Evolutionary conservation across 2,797 vertebrate species (phyloP).

Genomic region (Neosilurus mollespiculum): DNA sequence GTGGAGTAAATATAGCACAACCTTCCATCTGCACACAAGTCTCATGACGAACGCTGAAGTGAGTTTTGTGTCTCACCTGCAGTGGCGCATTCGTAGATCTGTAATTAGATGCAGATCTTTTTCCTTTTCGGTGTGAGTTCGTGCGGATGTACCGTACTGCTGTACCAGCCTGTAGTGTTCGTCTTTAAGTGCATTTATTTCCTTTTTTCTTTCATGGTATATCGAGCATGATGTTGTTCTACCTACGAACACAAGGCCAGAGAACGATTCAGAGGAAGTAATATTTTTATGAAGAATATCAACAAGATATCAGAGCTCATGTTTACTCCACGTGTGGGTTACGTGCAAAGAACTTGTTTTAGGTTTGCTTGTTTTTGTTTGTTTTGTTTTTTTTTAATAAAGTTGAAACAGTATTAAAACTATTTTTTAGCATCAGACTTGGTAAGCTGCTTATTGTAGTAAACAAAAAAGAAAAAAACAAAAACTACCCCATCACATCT

Average conservation of each 20-base stretch:
- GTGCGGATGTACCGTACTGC: background rate
- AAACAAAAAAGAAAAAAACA: too few species aligned
- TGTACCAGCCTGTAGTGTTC: background rate
- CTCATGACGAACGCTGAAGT: constrained; percentile 29
- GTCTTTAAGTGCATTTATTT: background rate
- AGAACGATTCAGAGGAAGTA: background rate
- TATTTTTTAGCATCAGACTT: background rate
- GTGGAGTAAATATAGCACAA: constrained; percentile 38
- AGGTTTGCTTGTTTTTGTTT: background rate
- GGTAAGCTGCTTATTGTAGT: background rate
- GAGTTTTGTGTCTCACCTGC: constrained; percentile 34
- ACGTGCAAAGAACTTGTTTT: background rate
- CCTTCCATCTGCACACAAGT: constrained; percentile 25
- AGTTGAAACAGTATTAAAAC: background rate
- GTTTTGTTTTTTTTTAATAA: background rate
- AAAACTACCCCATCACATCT: too few species aligned
- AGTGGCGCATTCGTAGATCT: constrained; percentile 26
- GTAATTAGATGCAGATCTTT: constrained; percentile 12
- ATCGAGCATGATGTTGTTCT: background rate
- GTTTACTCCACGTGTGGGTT: background rate
- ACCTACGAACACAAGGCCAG: background rate
- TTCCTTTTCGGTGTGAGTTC: background rate
- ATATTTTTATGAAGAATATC: constrained; percentile 9
- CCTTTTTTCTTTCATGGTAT: background rate
- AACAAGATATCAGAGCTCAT: background rate